Conservation (phyloP, 2,888 invertebrate genomes). For the Orgyia antiqua region DNA sequence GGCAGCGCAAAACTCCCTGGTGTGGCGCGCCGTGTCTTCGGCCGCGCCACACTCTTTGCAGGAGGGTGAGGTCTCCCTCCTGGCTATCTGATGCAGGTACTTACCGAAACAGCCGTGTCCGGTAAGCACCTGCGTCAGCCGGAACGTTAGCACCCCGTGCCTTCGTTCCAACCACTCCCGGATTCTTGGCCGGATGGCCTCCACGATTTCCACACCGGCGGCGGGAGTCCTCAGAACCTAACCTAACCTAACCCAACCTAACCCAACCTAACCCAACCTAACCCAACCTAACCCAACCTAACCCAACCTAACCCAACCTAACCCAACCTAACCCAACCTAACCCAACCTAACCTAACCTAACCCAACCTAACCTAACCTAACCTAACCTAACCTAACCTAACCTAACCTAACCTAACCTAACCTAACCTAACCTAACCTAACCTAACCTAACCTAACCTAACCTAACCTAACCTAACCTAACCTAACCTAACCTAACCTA, state of each 20-base stretch:
- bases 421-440: conserved; percentile 9
- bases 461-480: conserved; percentile 9
- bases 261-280: conserved; percentile 8
- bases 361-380: conserved; percentile 10
- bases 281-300: conserved; percentile 7
- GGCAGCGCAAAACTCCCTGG: too few species aligned
- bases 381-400: conserved; percentile 9
- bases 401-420: conserved; percentile 9
- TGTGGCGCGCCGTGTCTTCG: too few species aligned
- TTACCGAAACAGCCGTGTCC: too few species aligned
- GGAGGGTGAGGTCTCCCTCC: too few species aligned
- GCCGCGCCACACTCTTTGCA: too few species aligned
- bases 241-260: conserved; percentile 8
- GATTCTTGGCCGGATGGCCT: too few species aligned
- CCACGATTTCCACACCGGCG: too few species aligned
- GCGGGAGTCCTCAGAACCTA: too few species aligned
- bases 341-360: conserved; percentile 9
- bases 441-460: conserved; percentile 9
- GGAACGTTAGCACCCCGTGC: too few species aligned
- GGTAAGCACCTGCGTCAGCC: too few species aligned
- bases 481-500: conserved; percentile 6
- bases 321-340: conserved; percentile 8
- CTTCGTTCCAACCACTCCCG: too few species aligned
- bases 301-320: conserved; percentile 7
- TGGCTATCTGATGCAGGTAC: too few species aligned